Conservation (phyloP, 1,140 invertebrate species). For the Episyrphus balteatus region DNA sequence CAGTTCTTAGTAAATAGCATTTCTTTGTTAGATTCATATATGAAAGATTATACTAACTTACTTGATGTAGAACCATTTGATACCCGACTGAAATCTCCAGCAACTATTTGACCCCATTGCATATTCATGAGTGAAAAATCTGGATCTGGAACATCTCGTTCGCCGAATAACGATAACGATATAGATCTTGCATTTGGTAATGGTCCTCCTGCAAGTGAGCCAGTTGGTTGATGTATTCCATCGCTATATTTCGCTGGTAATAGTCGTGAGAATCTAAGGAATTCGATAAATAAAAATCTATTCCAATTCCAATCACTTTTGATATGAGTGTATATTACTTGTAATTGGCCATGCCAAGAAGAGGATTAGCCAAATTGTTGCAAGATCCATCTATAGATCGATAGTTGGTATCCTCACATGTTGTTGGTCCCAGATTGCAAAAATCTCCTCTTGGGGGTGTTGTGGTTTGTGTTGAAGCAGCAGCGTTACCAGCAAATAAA, state of each 20-base stretch:
- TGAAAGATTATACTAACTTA: constrained; percentile 42
- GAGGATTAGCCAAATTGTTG: constrained; percentile 65
- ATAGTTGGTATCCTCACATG: constrained; percentile 36
- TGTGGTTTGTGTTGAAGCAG: no score
- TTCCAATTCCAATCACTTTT: no score
- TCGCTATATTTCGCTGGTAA: constrained; percentile 71
- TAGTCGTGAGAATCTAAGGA: constrained; percentile 32
- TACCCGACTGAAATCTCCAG: constrained; percentile 73
- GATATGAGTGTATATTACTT: constrained; percentile 29
- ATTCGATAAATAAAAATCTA: no score
- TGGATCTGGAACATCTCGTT: constrained; percentile 54
- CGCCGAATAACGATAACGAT: constrained; percentile 54
- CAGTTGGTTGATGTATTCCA: constrained; percentile 53
- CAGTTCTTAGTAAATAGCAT: no score
- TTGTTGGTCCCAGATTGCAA: no score
- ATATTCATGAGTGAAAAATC: constrained; percentile 63
- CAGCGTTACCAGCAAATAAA: no score
- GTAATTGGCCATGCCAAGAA: constrained; percentile 60
- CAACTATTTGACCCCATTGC: constrained; percentile 80
- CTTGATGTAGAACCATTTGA: constrained; percentile 60
- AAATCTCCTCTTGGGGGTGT: no score
- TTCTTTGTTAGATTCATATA: no score
- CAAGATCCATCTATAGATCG: constrained; percentile 76
- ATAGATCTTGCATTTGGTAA: constrained; percentile 61
- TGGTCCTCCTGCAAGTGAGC: constrained; percentile 45